Evolutionary conservation across 2,113 vertebrate species (phyloP), one percentile per base, ranked within the genome.

Genomic region (Merops nubicus): DNA sequence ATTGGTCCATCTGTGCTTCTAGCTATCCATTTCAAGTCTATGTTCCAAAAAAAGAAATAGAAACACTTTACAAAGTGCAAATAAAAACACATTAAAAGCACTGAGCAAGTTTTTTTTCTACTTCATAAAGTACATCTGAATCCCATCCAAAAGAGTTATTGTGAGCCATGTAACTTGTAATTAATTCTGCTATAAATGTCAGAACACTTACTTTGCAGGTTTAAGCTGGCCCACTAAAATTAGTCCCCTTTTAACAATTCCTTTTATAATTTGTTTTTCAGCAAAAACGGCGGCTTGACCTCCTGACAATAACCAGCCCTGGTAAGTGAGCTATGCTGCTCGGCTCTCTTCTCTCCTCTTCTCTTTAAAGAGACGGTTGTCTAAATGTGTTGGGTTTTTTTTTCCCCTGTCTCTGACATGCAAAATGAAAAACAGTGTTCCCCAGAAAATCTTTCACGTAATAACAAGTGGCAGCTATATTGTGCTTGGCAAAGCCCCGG

Each of bases 251-350:
- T 84, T 88, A 96, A 97, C 94, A 97, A 91, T 73, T 91, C n/a
- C 40, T 93, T 93, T 98, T 86, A 96, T 88, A 87, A 98, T 98
- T 98, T 98, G 92, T 99, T 97, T 98, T 99, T n/a, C 98, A 99
- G 99, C 99, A 99, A 99, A 99, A 99, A 96, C 98, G 99, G 51
- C 98, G 96, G 63, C 98, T 99, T 78, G 99, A 99, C 97, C 99
- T 99, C 87, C 97, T 99, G 97, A 99, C 99, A 72, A 99, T 99
- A 98, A 99, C 99, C 98, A 99, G 98, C 98, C 98, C 98, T 0
- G 98, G 99, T 99, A 97, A 99, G 99, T 99, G 95, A 95, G 89
- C 88, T 92, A 93, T 48, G 93, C 97, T 1, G 11, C 20, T 48
- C 2, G 4, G 15, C 40, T 69, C 18, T 90, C 84, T 91, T 59